Evolutionary conservation across 2,888 invertebrate species (phyloP).

Genomic region (Drosophila anomalipes): DNA sequence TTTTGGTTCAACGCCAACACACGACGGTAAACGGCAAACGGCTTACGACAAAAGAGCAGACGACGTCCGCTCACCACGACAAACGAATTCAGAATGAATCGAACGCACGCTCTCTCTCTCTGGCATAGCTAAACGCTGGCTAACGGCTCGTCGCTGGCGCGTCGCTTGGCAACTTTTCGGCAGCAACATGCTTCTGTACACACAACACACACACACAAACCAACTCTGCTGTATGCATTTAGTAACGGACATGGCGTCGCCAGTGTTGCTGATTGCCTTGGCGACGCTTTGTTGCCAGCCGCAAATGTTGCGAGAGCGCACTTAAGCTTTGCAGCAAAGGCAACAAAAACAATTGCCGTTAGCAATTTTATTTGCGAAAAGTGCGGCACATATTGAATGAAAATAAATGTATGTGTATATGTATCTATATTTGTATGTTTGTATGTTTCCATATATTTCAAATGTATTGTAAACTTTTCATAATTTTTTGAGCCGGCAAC

Average conservation of each 20-base stretch:
- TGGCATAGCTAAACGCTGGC: slow-evolving; percentile 16
- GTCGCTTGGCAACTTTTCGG: slow-evolving; percentile 15
- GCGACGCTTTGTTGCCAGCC: slow-evolving; percentile 24
- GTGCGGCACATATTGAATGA: neutral
- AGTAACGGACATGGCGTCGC: slow-evolving; percentile 7
- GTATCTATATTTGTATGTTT: neutral
- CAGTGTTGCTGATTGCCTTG: neutral
- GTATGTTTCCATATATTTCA: neutral
- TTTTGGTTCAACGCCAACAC: slow-evolving; percentile 34
- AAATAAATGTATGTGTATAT: neutral
- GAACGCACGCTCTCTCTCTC: slow-evolving; percentile 35
- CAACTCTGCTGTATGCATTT: slow-evolving; percentile 2
- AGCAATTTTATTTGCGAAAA: neutral
- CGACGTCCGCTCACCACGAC: slow-evolving; percentile 56
- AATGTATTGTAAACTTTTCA: neutral
- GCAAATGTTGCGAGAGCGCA: slow-evolving; percentile 37
- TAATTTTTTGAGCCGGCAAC: slow-evolving; percentile 16
- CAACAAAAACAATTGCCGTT: slow-evolving; percentile 4
- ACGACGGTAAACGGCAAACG: slow-evolving; percentile 33
- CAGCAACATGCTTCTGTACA: slow-evolving; percentile 25
- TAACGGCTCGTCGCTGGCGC: slow-evolving; percentile 8
- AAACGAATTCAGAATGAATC: slow-evolving; percentile 60
- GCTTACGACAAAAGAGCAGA: slow-evolving; percentile 30
- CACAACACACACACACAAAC: neutral
- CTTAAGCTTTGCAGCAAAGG: slow-evolving; percentile 1